These are phyloP conservation scores for Nomada hirtipes DNA, from an alignment of 2,888 invertebrate species.

Conservation along the genomic window DNA sequence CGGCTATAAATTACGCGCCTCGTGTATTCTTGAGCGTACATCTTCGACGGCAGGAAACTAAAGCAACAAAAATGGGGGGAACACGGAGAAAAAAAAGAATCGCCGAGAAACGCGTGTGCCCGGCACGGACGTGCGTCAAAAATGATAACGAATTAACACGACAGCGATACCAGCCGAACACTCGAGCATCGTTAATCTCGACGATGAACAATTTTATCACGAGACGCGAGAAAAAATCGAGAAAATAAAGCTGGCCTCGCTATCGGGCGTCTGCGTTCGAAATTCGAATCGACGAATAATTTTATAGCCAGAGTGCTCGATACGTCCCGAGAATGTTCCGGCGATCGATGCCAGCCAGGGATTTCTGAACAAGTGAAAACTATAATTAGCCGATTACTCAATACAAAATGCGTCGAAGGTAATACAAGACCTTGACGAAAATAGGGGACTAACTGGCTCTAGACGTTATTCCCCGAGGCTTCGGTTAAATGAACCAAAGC, in stretches of 20 bases:
- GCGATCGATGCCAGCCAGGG: conserved; percentile 63
- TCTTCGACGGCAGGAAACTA: conserved; percentile 63
- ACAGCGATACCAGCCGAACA: neutral
- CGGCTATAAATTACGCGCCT: conserved; percentile 68
- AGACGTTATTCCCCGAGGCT: conserved; percentile 35
- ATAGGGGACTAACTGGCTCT: conserved; percentile 61
- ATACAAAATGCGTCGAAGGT: conserved; percentile 76
- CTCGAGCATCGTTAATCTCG: neutral
- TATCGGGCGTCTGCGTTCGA: neutral
- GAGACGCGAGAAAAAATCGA: neutral
- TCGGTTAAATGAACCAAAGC: conserved; percentile 9
- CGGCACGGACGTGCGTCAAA: conserved; percentile 21
- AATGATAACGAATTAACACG: conserved; percentile 18
- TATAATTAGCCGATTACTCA: conserved; percentile 78
- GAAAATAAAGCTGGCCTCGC: neutral
- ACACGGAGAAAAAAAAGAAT: conserved; percentile 15
- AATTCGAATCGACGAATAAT: conserved; percentile 1
- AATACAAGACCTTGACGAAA: conserved; percentile 74
- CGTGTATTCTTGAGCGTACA: conserved; percentile 64
- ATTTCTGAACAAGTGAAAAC: conserved; percentile 73
- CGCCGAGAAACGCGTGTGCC: conserved; percentile 35
- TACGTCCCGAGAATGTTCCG: conserved; percentile 12
- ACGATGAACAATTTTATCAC: neutral
- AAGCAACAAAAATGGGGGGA: neutral
- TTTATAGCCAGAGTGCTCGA: conserved; percentile 12